Evolutionary conservation across 2,113 vertebrate genomes (phyloP).

Genomic region (Hydrochoerus hydrochaeris): DNA sequence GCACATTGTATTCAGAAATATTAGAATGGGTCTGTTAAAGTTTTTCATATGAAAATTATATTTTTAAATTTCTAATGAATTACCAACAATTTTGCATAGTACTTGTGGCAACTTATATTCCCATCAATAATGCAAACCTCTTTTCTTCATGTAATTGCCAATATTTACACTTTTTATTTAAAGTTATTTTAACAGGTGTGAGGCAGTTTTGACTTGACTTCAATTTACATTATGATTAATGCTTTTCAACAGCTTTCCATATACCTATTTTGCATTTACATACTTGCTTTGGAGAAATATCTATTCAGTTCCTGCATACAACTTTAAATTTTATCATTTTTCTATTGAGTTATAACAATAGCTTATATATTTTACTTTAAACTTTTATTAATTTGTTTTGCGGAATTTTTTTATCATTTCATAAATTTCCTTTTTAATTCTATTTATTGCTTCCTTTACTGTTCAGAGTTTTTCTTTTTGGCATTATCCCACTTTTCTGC

Average conservation of each 20-base stretch:
- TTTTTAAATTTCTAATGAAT: neutral
- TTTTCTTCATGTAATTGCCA: neutral
- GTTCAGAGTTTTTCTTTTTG: neutral
- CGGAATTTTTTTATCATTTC: neutral
- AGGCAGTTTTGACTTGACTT: too few relatives aligned
- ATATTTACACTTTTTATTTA: neutral
- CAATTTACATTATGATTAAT: too few relatives aligned
- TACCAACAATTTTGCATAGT: neutral
- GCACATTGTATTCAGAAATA: too few relatives aligned
- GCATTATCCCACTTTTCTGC: neutral
- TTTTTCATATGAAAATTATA: neutral
- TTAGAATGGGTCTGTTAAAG: too few relatives aligned
- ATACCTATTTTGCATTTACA: neutral
- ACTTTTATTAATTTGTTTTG: neutral
- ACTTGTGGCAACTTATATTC: neutral
- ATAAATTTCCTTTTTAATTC: neutral
- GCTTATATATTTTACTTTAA: neutral
- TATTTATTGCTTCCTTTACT: neutral
- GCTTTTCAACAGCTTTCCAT: too few relatives aligned
- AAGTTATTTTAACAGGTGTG: too few relatives aligned
- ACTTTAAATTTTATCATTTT: neutral
- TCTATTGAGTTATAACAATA: neutral
- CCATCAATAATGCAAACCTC: neutral
- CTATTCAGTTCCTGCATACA: neutral
- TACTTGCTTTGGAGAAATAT: too few relatives aligned